Evolutionary conservation across 2,797 vertebrate genomes (phyloP).

Genomic region (Mormyrops boulengeri): DNA sequence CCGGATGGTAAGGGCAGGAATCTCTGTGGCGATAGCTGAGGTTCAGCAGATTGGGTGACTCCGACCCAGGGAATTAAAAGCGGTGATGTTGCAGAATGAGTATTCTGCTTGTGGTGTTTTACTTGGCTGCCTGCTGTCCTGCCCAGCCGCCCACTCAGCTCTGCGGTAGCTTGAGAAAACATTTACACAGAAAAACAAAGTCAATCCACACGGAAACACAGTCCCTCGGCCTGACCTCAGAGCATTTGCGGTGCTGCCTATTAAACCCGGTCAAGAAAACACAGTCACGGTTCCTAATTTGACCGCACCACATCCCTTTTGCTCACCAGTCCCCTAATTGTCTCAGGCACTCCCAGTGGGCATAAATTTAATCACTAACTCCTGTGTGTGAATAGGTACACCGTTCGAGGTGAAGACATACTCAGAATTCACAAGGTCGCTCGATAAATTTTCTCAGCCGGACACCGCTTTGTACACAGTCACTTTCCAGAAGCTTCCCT

Average conservation of each 20-base stretch:
- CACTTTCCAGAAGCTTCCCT: background rate
- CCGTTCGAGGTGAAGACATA: conserved; percentile 45
- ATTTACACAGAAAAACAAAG: background rate
- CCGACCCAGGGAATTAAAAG: background rate
- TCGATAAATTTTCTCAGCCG: conserved; percentile 48
- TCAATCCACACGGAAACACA: background rate
- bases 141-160: background rate
- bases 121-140: background rate
- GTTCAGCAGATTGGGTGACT: background rate
- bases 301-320: background rate
- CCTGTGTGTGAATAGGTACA: background rate
- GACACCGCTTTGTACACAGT: conserved; percentile 50
- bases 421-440: conserved; percentile 54
- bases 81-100: background rate
- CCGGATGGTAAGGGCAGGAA: background rate
- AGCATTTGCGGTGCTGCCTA: background rate
- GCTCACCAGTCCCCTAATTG: background rate
- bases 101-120: background rate
- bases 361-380: background rate
- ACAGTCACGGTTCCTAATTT: background rate
- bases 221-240: background rate
- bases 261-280: background rate
- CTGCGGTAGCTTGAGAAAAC: background rate
- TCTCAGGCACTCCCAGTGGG: background rate
- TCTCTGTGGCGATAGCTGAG: background rate